Evolutionary conservation across 2,113 vertebrate genomes (phyloP).

Genomic region (Polypterus bichir): DNA sequence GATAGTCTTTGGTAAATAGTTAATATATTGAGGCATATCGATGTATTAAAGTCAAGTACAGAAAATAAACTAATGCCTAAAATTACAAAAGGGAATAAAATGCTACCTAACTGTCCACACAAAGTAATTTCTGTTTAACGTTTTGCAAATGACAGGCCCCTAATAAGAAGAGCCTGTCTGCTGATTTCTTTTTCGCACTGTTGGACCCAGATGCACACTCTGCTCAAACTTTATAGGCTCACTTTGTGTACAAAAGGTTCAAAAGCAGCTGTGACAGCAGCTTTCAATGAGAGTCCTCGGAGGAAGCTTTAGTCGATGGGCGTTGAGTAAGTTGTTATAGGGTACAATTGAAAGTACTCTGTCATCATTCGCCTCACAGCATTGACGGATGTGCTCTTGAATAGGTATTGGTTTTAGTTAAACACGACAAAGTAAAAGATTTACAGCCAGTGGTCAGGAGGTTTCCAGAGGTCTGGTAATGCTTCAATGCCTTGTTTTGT

Average conservation of each 20-base stretch:
- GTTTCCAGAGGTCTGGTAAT: slow-evolving; percentile 30
- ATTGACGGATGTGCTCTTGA: slow-evolving; percentile 52
- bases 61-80: too few relatives aligned
- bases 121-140: too few relatives aligned
- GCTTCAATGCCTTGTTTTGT: slow-evolving; percentile 25
- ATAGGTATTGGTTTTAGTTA: slow-evolving; percentile 57
- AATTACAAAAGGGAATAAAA: too few relatives aligned
- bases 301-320: slow-evolving; percentile 19
- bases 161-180: too few relatives aligned
- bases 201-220: too few relatives aligned
- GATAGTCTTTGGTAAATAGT: too few relatives aligned
- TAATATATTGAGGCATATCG: too few relatives aligned
- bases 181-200: too few relatives aligned
- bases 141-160: too few relatives aligned
- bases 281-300: slow-evolving; percentile 22
- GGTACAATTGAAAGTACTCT: slow-evolving; percentile 43
- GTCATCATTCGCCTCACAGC: slow-evolving; percentile 34
- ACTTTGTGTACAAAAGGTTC: slow-evolving; percentile 4
- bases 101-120: too few relatives aligned
- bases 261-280: slow-evolving; percentile 15
- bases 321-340: slow-evolving; percentile 49
- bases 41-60: too few relatives aligned
- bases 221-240: too few relatives aligned
- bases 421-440: slow-evolving; percentile 47
- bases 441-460: slow-evolving; percentile 35